Percentiles rank a stretch among this genome's conserved stretches.
Conservation (phyloP, 2,888 invertebrate species). For the Argyresthia albistria region DNA sequence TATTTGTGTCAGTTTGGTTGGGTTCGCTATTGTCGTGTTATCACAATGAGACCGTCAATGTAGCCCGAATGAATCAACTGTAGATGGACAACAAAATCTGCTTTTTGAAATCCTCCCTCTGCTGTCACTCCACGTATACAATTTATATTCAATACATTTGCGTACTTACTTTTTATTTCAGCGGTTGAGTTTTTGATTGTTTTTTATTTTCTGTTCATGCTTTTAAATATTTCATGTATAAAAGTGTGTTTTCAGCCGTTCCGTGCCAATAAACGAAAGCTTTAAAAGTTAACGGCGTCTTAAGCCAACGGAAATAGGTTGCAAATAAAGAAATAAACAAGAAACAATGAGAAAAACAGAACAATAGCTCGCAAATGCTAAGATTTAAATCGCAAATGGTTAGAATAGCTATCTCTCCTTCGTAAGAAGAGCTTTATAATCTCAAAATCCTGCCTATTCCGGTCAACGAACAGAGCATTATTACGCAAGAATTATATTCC, state of each 20-base stretch:
- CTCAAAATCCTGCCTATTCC: conserved; percentile 3
- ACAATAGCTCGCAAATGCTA: too few species aligned
- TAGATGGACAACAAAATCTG: conserved; percentile 35
- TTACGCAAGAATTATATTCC: neutral
- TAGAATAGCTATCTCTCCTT: neutral
- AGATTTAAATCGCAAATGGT: neutral
- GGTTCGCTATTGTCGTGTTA: conserved; percentile 37
- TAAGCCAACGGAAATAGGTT: neutral
- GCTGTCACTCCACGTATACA: conserved; percentile 4
- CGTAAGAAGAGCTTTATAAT: neutral
- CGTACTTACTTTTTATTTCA: too few species aligned
- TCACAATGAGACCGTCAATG: conserved; percentile 63
- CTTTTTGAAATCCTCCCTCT: conserved; percentile 16
- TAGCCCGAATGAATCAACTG: conserved; percentile 54
- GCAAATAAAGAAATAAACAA: too few species aligned
- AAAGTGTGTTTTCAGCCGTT: too few species aligned
- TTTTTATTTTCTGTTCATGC: too few species aligned
- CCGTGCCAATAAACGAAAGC: too few species aligned
- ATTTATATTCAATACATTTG: too few species aligned
- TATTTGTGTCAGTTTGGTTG: neutral
- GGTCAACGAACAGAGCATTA: neutral
- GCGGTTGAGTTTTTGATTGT: too few species aligned
- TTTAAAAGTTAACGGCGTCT: too few species aligned
- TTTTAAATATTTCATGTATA: too few species aligned
- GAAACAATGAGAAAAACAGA: too few species aligned